Evolutionary conservation across 2,113 vertebrate species (phyloP).

Genomic region (Caranx ignobilis): DNA sequence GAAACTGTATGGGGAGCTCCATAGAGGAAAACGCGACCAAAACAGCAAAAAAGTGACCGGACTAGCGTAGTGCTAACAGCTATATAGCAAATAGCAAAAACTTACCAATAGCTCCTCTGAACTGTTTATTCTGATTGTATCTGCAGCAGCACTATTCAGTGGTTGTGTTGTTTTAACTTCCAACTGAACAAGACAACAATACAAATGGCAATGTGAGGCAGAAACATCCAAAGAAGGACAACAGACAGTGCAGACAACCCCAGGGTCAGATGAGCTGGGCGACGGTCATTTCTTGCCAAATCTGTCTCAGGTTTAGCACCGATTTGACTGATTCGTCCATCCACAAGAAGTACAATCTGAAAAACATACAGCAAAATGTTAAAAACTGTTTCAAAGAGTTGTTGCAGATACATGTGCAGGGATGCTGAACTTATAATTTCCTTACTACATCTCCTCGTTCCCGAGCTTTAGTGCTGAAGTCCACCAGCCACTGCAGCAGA

Average conservation of each 20-base stretch:
- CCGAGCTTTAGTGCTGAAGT: background rate
- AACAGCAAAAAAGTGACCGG: no score
- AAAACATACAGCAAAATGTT: background rate
- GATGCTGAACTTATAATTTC: background rate
- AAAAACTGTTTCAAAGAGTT: background rate
- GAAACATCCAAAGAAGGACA: slow-evolving; percentile 36
- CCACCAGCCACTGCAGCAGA: slow-evolving; percentile 28
- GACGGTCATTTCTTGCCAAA: background rate
- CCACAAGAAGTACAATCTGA: slow-evolving; percentile 41
- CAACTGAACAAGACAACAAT: slow-evolving; percentile 23
- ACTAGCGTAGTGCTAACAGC: no score
- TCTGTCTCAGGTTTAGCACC: background rate
- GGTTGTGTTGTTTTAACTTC: background rate
- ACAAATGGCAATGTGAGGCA: slow-evolving; percentile 42
- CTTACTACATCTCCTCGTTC: slow-evolving; percentile 37
- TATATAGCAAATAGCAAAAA: no score
- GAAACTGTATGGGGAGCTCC: no score
- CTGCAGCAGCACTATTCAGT: background rate
- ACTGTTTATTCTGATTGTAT: background rate
- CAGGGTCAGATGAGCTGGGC: background rate
- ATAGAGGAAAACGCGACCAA: no score
- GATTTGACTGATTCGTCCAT: background rate
- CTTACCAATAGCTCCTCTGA: no score
- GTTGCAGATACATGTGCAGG: no score
- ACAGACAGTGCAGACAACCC: slow-evolving; percentile 31